Evolutionary conservation across 1,140 invertebrate genomes (phyloP), one percentile per base, ranked within the genome.

Genomic region (Diorhabda carinulata): DNA sequence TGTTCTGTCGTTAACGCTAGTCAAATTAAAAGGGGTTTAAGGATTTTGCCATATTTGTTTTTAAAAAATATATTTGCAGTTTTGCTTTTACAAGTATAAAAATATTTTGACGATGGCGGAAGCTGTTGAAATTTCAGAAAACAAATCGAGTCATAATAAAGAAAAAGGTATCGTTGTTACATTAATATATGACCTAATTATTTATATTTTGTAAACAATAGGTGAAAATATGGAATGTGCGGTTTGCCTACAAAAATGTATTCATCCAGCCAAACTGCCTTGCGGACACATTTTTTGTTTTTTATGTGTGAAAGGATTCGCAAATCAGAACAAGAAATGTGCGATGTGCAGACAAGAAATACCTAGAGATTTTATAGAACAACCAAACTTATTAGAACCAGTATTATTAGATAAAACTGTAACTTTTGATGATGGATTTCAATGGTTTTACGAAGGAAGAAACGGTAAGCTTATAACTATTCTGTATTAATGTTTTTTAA

Each of bases 281-380:
- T 98, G 96, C 83, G 89, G 88, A n/a, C 96, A 98, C 80, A 89
- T 97, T 61, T 98, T 98, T 81, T 98, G 96, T 83, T 98, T 94
- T 80, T 84, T 98, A 6, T 98, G 97, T 81, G 90, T 97, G 2
- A 98, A 98, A 85, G 96, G 96, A 41, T 90, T 95, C 69, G 92
- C 93, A 4, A 91, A 92, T 78, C 91, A 92, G 78, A 93, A 89
- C 76, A 91, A 90, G 80, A 87, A 88, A 74, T 96, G 93, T 83
- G 92, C 93, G 8, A 91, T 95, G 88, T 95, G 93, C 79, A 84
- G 93, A 56, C 88, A 90, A 76, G 88, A 90, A 78, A 94, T 96
- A 73, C 92, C 94, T 42, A 76, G 85, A 59, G 90, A 94, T 82
- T 96, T 92, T 79, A 84, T 97, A 25, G 90, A 96, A 69, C 89